Evolutionary conservation across 2,888 invertebrate genomes (phyloP), one percentile per base, ranked within the genome.

Genomic region (Cosmia trapezina): DNA sequence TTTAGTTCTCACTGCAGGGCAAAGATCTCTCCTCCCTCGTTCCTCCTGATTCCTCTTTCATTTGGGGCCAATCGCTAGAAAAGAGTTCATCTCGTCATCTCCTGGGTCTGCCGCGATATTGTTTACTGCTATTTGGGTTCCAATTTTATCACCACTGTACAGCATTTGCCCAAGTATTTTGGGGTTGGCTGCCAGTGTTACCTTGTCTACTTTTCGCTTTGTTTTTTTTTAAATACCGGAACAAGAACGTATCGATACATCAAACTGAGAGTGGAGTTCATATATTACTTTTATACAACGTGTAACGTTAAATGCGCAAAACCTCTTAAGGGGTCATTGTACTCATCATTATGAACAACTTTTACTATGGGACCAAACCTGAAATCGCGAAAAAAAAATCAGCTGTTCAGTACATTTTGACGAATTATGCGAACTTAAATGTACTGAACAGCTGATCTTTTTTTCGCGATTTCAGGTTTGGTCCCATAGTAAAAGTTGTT

Each of bases 41-140:
- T 28, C 28, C 28, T 28, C 28, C 28, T 28, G 3, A 28, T 28
- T 28, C 28, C 28, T 28, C 28, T 28, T 28, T 28, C 0, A 6
- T 7, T 41, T 65, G 3, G 12, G 2, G 22, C 8, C 12, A 22
- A 41, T 60, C 12, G 60, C 7, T 60, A 5, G 12, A 41, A 37
- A 17, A 12, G 7, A 12, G 17, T n/a, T 45, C 4, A 8, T 0
- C 4, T 8, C 8, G 3, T 12, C 0, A 22, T 67, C 12, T 12
- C 2, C 3, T 28, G 4, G 4, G 19, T 1, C 22, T 7, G 1
- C 5, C 7, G 1, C 22, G 14, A 5, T 47, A 1, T 22, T 1
- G 14, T 41, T 28, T 19, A 19, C 5, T n/a, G 7, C 19, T 2
- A 0, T 68, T 68, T 22, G 37, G 6, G 14, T 22, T 49, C 4